Conservation (phyloP, 2,113 vertebrate genomes). For the Serranochromis macrocephalus region DNA sequence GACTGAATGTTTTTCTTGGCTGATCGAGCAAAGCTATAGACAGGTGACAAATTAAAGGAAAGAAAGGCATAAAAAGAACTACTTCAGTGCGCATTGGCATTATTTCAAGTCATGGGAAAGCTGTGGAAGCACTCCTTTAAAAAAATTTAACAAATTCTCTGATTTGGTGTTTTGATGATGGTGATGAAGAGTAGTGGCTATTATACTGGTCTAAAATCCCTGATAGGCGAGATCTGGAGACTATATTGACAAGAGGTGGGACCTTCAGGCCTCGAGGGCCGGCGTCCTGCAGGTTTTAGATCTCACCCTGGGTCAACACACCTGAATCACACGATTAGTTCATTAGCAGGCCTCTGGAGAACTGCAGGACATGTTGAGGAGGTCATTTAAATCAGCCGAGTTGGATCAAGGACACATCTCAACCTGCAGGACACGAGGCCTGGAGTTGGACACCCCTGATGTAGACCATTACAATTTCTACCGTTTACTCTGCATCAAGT, state of each 20-base stretch:
- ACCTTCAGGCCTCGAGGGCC: fast-evolving
- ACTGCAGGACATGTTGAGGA: fast-evolving
- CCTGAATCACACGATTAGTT: fast-evolving
- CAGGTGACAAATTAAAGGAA: not conserved
- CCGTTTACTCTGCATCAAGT: not conserved
- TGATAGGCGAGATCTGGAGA: not conserved
- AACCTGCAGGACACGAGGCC: not conserved
- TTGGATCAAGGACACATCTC: not conserved
- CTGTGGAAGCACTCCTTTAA: not conserved
- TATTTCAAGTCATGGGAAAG: not conserved
- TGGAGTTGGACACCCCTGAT: not conserved
- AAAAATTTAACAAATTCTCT: not conserved
- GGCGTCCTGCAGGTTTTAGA: not conserved
- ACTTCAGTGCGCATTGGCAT: fast-evolving
- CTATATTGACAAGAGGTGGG: not conserved
- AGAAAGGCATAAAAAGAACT: not conserved
- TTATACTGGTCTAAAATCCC: not conserved
- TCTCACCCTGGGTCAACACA: not conserved
- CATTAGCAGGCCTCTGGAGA: not conserved
- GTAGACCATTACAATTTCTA: not conserved
- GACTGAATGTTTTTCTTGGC: not conserved
- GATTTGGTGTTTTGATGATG: not conserved
- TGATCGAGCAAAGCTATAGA: not conserved
- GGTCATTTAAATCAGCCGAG: fast-evolving
- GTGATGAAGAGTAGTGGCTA: not conserved